phyloP scores from a whole-genome alignment of 2,888 invertebrate species.

The Sepioteuthis lessoniana region DNA sequence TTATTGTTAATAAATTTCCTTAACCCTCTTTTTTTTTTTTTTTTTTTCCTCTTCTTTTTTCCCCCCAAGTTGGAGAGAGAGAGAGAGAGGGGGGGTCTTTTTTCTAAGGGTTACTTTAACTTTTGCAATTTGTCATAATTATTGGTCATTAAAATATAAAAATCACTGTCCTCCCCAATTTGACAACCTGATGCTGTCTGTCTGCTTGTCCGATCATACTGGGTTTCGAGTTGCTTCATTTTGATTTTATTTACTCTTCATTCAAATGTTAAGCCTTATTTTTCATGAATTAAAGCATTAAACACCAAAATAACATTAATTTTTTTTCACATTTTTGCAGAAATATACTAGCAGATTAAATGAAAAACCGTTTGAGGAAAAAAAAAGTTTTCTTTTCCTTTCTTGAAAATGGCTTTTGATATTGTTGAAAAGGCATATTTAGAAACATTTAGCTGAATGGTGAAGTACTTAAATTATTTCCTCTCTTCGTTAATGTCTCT shows the following conservation, averaged over 20 bases:
- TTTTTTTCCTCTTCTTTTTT: too few relatives aligned
- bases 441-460: not conserved
- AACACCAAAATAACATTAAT: not conserved
- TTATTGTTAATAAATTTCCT: not conserved
- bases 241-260: not conserved
- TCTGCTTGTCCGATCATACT: not conserved
- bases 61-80: not conserved
- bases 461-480: not conserved
- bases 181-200: conserved; percentile 14
- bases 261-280: not conserved
- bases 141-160: not conserved
- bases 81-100: too few relatives aligned
- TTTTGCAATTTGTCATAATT: not conserved
- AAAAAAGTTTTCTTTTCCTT: too few relatives aligned
- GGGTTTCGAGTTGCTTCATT: not conserved
- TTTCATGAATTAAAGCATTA: conserved; percentile 9
- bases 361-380: too few relatives aligned
- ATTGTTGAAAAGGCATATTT: too few relatives aligned
- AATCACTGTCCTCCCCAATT: not conserved
- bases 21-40: too few relatives aligned
- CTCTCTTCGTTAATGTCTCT: not conserved
- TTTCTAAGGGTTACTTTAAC: not conserved
- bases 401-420: too few relatives aligned
- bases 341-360: not conserved
- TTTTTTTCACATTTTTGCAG: not conserved